These are phyloP conservation scores for Pachycephus smyrnensis DNA, from an alignment of 2,888 invertebrate genomes.

Conservation along the genomic window DNA sequence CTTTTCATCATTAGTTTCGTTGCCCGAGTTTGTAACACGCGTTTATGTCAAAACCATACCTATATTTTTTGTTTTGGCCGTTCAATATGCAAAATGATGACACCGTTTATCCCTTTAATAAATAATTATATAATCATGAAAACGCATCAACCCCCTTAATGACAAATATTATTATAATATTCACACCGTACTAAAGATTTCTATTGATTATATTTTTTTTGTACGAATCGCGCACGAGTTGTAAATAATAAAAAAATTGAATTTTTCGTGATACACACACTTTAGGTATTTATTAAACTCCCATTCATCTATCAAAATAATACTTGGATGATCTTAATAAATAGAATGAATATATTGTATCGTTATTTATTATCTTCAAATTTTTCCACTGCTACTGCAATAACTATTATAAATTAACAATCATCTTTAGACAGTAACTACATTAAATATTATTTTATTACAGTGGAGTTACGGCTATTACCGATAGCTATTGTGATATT, in stretches of 20 bases:
- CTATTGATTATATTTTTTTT: background rate
- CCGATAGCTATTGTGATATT: background rate
- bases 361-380: constrained; percentile 8
- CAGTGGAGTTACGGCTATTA: constrained; percentile 39
- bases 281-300: background rate
- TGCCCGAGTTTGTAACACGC: background rate
- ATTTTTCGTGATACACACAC: background rate
- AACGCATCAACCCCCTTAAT: background rate
- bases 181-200: background rate
- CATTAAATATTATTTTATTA: constrained; percentile 42
- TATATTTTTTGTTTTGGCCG: background rate
- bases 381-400: constrained; percentile 33
- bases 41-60: background rate
- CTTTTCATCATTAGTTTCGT: background rate
- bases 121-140: background rate
- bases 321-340: background rate
- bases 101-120: background rate
- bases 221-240: background rate
- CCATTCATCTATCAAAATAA: background rate
- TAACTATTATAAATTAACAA: constrained; percentile 60
- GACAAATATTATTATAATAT: background rate
- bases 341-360: background rate
- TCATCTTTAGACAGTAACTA: constrained; percentile 53
- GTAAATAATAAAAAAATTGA: background rate
- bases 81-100: background rate